Conservation (phyloP, 2,113 vertebrate genomes). For the Engraulis encrasicolus region DNA sequence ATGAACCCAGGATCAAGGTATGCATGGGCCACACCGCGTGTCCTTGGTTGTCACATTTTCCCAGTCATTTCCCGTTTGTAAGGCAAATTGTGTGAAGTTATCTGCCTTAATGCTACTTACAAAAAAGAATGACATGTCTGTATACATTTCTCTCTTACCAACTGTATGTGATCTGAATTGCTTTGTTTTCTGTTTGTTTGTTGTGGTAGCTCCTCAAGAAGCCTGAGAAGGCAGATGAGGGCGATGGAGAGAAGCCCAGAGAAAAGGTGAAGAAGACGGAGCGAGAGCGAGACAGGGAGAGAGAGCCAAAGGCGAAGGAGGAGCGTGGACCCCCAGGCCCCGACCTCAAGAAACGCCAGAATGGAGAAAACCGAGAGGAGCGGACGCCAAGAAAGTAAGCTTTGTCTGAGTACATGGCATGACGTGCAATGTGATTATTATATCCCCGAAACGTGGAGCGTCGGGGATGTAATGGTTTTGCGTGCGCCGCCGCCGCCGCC, state of each 20-base stretch:
- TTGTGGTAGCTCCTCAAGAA: slow-evolving; percentile 89
- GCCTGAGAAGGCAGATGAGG: slow-evolving; percentile 88
- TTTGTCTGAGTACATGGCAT: not conserved
- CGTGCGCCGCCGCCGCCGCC: too few relatives aligned
- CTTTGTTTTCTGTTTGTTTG: too few relatives aligned
- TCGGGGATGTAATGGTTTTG: too few relatives aligned
- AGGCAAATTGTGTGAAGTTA: too few relatives aligned
- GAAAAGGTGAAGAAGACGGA: slow-evolving; percentile 91
- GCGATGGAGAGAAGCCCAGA: slow-evolving; percentile 85
- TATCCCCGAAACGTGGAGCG: too few relatives aligned
- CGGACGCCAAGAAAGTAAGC: slow-evolving; percentile 87
- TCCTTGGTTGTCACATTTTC: not conserved
- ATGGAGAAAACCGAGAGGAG: slow-evolving; percentile 87
- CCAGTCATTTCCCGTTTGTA: too few relatives aligned
- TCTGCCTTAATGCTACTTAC: too few relatives aligned
- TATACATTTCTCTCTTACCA: too few relatives aligned
- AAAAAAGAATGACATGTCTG: too few relatives aligned
- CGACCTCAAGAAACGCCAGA: slow-evolving; percentile 81
- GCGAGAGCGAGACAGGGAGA: too few relatives aligned
- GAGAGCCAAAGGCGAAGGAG: slow-evolving; percentile 85
- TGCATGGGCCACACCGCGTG: not conserved
- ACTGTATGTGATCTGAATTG: not conserved
- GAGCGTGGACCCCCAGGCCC: slow-evolving; percentile 73
- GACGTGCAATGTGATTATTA: too few relatives aligned
- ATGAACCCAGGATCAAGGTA: slow-evolving; percentile 99